Evolutionary conservation across 2,888 invertebrate species (phyloP), one percentile per base, ranked within the genome.

Genomic region (Drosophila cyrtoloma): DNA sequence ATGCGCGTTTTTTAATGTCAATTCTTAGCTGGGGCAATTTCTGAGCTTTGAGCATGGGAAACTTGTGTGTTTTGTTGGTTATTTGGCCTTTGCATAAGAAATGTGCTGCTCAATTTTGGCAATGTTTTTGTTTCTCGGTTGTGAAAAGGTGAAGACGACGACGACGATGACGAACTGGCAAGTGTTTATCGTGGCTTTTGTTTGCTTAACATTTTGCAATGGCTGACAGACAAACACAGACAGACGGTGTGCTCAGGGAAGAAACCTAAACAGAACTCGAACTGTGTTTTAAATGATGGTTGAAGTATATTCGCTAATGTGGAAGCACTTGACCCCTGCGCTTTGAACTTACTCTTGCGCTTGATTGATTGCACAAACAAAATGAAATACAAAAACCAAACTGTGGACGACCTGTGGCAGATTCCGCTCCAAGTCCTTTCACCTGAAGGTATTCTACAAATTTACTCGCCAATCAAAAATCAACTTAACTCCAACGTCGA

Each of bases 341-440:
- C 55, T 58, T 69, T 82, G 86, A 85, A 79, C 86, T 82, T 77
- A 76, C 61, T 76, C 79, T 68, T 84, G 70, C 86, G 86, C 82
- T 85, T 82, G 86, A 82, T 85, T 82, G 82, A 85, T 85, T 82
- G 83, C 82, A 79, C 86, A 82, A 85, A 84, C 78, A 78, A 72
- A 84, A 75, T 73, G 69, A 71, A 78, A 75, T 84, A 75, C 63
- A 66, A 55, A 61, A 64, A 63, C n/a, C 33, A 75, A 67, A 64
- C 56, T 51, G 59, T 44, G 52, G 58, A 55, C 69, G 60, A 63
- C 53, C 58, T 60, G 61, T 56, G 52, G 57, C 47, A 37, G 57
- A 65, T 37, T 19, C 33, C 6, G 35, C 22, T 32, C 22, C 52
- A 37, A 44, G 26, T 62, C 35, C 42, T 35, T 19, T 35, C 12